These are phyloP conservation scores for Zootoca vivipara DNA, from an alignment of 2,113 vertebrate genomes.

Conservation along the genomic window DNA sequence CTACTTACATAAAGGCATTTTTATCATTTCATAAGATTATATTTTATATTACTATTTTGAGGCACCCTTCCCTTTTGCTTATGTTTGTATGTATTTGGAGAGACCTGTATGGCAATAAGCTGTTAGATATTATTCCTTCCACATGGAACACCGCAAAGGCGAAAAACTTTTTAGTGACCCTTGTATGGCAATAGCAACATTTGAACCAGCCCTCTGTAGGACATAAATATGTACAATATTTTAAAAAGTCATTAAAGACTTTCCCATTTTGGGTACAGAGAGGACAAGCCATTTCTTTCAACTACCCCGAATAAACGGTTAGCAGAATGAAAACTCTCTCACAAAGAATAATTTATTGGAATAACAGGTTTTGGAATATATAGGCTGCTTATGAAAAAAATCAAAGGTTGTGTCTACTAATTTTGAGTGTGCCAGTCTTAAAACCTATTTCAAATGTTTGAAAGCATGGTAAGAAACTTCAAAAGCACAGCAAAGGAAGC, in stretches of 20 bases:
- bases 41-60: no score
- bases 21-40: no score
- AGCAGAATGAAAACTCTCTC: neutral
- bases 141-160: neutral
- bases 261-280: neutral
- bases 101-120: neutral
- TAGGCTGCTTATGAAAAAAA: neutral
- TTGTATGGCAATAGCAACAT: neutral
- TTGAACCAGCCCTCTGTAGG: neutral
- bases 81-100: neutral
- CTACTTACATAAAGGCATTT: no score
- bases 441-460: neutral
- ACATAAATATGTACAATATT: neutral
- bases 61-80: no score
- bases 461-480: neutral
- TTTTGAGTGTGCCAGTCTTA: neutral
- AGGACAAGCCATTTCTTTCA: neutral
- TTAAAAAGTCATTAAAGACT: neutral
- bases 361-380: neutral
- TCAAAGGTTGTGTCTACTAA: neutral
- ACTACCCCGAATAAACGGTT: neutral
- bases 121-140: neutral
- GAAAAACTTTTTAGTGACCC: neutral
- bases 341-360: neutral
- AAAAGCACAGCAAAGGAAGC: conserved; percentile 29